phyloP scores from a whole-genome alignment of 2,888 invertebrate genomes.

The Mythimna impura region DNA sequence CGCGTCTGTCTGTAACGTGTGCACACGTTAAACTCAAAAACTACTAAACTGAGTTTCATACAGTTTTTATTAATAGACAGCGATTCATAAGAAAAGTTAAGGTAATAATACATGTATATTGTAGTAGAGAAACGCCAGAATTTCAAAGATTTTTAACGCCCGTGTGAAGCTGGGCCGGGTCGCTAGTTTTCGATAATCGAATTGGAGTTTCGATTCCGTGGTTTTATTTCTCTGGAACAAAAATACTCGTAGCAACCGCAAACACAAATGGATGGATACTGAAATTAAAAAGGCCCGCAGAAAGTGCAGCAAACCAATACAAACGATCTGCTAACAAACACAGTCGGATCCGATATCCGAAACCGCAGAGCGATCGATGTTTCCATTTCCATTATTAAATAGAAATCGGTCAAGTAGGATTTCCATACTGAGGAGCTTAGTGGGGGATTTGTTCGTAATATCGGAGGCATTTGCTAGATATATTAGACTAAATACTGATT shows the following conservation, averaged over 20 bases:
- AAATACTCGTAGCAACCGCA: slow-evolving; percentile 1
- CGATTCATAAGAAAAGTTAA: too few relatives aligned
- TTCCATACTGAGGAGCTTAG: slow-evolving; percentile 10
- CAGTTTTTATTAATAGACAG: too few relatives aligned
- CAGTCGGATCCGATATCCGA: slow-evolving; percentile 34
- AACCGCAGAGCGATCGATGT: slow-evolving; percentile 31
- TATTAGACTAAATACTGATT: neutral
- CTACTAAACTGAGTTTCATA: too few relatives aligned
- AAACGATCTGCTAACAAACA: slow-evolving; percentile 21
- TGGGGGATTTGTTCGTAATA: neutral
- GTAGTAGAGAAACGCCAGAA: too few relatives aligned
- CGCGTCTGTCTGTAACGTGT: too few relatives aligned
- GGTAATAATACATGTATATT: neutral
- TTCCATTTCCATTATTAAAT: slow-evolving; percentile 42
- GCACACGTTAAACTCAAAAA: too few relatives aligned
- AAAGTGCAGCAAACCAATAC: slow-evolving; percentile 26
- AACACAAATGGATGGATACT: slow-evolving; percentile 23
- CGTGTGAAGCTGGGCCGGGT: too few relatives aligned
- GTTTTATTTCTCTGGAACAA: neutral
- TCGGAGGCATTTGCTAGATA: neutral
- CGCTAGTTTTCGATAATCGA: neutral
- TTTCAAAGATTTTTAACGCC: too few relatives aligned
- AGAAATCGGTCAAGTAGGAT: slow-evolving; percentile 38
- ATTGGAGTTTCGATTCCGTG: neutral
- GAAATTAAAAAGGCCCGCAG: slow-evolving; percentile 23